These are phyloP conservation scores for Neomonachus schauinslandi DNA, from an alignment of 2,113 vertebrate genomes.

Conservation along the genomic window DNA sequence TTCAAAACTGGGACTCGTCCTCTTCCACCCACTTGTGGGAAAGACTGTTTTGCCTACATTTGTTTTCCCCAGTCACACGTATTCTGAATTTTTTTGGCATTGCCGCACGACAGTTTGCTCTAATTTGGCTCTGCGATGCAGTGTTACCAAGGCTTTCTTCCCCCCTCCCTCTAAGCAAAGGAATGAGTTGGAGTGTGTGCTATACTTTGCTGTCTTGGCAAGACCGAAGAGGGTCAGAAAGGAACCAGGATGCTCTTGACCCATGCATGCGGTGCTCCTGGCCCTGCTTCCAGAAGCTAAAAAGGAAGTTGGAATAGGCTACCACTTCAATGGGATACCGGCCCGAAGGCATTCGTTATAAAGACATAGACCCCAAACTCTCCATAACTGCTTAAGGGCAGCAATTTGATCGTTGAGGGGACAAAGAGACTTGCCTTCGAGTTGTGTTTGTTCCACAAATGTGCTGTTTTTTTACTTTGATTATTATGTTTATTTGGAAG, in stretches of 20 bases:
- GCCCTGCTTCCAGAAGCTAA: conserved; percentile 73
- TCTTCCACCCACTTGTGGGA: conserved; percentile 74
- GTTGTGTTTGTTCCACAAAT: conserved; percentile 11
- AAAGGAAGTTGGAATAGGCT: conserved; percentile 75
- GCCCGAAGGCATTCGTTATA: background rate
- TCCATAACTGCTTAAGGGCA: background rate
- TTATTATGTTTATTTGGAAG: conserved; percentile 10
- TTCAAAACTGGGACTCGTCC: conserved; percentile 77
- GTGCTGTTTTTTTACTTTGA: conserved; percentile 47
- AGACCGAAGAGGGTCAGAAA: conserved; percentile 67
- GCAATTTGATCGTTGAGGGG: background rate
- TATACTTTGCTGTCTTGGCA: conserved; percentile 54
- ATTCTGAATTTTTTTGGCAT: conserved; percentile 69
- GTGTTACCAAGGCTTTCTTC: conserved; percentile 63
- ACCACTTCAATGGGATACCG: background rate
- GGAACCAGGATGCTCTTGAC: conserved; percentile 61
- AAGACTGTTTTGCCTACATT: conserved; percentile 75
- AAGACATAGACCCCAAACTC: background rate
- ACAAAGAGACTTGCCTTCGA: background rate
- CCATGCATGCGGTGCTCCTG: conserved; percentile 31
- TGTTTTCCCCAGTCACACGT: conserved; percentile 55
- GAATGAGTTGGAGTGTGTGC: conserved; percentile 56
- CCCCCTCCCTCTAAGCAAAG: conserved; percentile 65
- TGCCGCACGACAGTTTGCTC: background rate
- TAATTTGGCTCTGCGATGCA: conserved; percentile 50